phyloP scores from a whole-genome alignment of 2,113 vertebrate species.

The Salvelinus namaycush region DNA sequence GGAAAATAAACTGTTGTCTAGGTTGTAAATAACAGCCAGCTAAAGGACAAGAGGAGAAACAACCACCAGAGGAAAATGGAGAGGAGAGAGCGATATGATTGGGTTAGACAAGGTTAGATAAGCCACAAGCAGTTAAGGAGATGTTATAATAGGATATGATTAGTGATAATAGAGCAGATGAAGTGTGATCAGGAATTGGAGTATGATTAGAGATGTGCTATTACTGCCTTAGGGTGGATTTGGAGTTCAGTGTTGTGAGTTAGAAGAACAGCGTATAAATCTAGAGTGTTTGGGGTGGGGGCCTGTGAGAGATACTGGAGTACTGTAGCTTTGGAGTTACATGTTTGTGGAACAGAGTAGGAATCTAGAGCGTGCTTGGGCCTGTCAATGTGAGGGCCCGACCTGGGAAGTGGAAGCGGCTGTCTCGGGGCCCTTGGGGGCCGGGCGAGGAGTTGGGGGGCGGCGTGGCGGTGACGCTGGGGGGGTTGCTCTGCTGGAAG shows the following conservation, averaged over 20 bases:
- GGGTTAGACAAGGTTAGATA: conserved; percentile 57
- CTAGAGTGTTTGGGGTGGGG: too few species aligned
- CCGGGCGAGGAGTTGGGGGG: conserved; percentile 78
- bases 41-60: too few species aligned
- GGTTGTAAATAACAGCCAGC: too few species aligned
- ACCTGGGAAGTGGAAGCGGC: conserved; percentile 86
- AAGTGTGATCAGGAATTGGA: not conserved
- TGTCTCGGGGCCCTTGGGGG: conserved; percentile 81
- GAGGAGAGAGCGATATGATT: too few species aligned
- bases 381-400: conserved; percentile 11
- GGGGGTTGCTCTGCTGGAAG: conserved; percentile 81
- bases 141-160: not conserved
- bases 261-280: not conserved
- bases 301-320: too few species aligned
- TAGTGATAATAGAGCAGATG: not conserved
- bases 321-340: too few species aligned
- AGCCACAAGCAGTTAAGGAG: conserved; percentile 38
- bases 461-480: conserved; percentile 81
- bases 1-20: too few species aligned
- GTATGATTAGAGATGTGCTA: not conserved
- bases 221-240: not conserved
- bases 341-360: not conserved
- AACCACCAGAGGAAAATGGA: too few species aligned
- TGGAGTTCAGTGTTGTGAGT: not conserved
- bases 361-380: not conserved